A percentile compares a stretch with the other conserved stretches of the same genome.
Conservation (phyloP, 2,113 vertebrate genomes). For the Columba livia region DNA sequence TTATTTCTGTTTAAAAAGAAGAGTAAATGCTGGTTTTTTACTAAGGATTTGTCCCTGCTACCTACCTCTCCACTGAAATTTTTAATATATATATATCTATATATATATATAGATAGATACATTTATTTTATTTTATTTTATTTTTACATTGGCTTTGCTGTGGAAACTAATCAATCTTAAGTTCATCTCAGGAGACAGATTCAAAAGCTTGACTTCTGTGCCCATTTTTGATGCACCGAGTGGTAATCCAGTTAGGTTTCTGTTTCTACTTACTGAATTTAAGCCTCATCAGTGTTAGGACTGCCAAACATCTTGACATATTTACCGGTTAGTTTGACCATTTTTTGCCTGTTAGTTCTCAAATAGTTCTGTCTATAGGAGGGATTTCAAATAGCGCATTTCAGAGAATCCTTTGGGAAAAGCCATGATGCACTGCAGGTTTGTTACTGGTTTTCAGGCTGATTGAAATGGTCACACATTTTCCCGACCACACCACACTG, state of each 20-base stretch:
- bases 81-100: not conserved
- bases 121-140: too few relatives aligned
- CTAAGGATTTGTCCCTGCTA: not conserved
- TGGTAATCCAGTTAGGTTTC: not conserved
- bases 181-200: not conserved
- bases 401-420: not conserved
- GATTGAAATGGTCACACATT: not conserved
- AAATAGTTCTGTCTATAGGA: not conserved
- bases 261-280: not conserved
- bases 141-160: not conserved
- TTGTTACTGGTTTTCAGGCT: not conserved
- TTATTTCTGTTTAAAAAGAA: slow-evolving; percentile 1
- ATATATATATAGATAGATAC: too few relatives aligned
- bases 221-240: not conserved
- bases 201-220: not conserved
- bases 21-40: not conserved
- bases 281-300: not conserved
- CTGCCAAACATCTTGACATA: not conserved
- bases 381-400: not conserved
- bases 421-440: not conserved
- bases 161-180: not conserved
- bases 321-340: not conserved
- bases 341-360: not conserved
- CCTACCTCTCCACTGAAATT: not conserved
- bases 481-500: not conserved